Conservation (phyloP, 2,113 vertebrate genomes). For the Cyprinodon brontotheroides region DNA sequence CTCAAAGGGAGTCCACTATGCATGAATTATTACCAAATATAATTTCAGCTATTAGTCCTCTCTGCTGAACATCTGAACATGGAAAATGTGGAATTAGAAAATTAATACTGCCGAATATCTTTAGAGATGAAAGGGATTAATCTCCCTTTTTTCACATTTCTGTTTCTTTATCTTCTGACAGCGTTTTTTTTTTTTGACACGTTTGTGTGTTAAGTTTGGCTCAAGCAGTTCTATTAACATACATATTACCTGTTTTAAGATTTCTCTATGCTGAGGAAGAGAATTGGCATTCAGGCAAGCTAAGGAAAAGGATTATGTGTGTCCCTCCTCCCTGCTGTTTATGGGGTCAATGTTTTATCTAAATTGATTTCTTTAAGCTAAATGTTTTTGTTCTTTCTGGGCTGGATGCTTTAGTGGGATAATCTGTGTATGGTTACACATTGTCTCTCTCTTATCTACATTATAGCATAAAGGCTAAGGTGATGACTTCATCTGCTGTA, state of each 20-base stretch:
- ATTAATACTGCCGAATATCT: constrained; percentile 90
- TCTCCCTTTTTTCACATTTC: constrained; percentile 67
- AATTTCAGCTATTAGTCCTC: constrained; percentile 95
- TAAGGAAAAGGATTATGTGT: constrained; percentile 73
- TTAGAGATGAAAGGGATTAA: constrained; percentile 80
- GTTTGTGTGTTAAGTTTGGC: constrained; percentile 84
- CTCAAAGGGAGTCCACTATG: constrained; percentile 87
- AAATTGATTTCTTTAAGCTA: constrained; percentile 71
- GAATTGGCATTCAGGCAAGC: constrained; percentile 72
- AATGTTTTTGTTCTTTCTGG: constrained; percentile 42
- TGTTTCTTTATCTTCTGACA: constrained; percentile 79
- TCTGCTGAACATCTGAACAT: constrained; percentile 89
- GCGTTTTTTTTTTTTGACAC: constrained; percentile 86
- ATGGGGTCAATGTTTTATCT: constrained; percentile 77
- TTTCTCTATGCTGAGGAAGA: constrained; percentile 54
- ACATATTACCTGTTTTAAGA: constrained; percentile 76
- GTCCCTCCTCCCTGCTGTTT: constrained; percentile 63
- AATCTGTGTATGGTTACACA: constrained; percentile 36
- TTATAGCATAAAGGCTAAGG: constrained; percentile 20
- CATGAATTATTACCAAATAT: constrained; percentile 98
- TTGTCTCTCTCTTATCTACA: constrained; percentile 47
- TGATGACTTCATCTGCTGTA: constrained; percentile 46
- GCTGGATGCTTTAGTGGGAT: constrained; percentile 16
- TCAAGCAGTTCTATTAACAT: constrained; percentile 82
- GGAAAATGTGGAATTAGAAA: constrained; percentile 85